These are phyloP conservation scores for Drosophila borborema DNA, from an alignment of 2,888 invertebrate genomes.

Conservation along the genomic window DNA sequence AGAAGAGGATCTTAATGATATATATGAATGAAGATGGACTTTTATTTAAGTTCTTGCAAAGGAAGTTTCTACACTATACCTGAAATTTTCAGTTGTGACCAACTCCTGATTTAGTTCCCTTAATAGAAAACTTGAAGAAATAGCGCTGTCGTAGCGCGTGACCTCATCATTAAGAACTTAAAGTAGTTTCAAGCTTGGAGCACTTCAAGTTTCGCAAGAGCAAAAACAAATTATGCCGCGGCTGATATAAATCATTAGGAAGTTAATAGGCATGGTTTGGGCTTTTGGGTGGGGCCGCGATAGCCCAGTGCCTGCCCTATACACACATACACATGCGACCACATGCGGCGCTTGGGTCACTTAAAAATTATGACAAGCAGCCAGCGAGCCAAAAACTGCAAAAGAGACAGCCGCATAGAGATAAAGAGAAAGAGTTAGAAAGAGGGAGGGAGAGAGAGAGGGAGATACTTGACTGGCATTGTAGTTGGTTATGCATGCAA, in stretches of 20 bases:
- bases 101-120: background rate
- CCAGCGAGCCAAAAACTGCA: constrained; percentile 54
- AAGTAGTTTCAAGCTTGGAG: constrained; percentile 5
- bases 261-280: constrained; percentile 6
- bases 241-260: constrained; percentile 70
- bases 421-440: background rate
- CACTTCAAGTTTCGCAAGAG: constrained; percentile 9
- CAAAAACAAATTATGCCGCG: constrained; percentile 61
- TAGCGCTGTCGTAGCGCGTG: background rate
- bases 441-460: background rate
- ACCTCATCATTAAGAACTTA: background rate
- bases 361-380: constrained; percentile 76
- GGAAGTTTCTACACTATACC: no score
- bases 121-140: background rate
- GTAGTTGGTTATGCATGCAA: constrained; percentile 46
- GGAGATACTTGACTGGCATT: constrained; percentile 24
- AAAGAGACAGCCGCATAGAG: constrained; percentile 1
- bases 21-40: background rate
- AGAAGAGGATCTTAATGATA: background rate
- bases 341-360: constrained; percentile 66
- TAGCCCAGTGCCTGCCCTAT: constrained; percentile 19
- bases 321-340: constrained; percentile 34
- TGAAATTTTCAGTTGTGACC: background rate
- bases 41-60: background rate
- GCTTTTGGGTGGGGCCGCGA: constrained; percentile 11